phyloP scores from a whole-genome alignment of 2,797 vertebrate genomes.

The Clarias platycephalus region DNA sequence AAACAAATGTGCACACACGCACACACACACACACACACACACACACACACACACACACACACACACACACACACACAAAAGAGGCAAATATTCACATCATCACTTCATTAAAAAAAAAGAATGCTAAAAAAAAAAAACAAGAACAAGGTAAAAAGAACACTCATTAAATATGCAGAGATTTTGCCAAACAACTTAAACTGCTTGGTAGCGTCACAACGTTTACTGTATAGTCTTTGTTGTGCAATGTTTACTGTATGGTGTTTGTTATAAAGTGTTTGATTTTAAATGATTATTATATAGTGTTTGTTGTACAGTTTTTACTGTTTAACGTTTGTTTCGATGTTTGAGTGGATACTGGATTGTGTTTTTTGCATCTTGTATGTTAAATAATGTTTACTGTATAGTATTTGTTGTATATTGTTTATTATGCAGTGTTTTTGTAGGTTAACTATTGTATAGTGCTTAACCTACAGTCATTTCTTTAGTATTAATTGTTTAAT shows the following conservation, averaged over 20 bases:
- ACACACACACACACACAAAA: neutral
- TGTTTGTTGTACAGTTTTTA: neutral
- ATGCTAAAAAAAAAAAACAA: neutral
- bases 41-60: neutral
- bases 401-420: neutral
- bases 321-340: neutral
- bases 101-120: neutral
- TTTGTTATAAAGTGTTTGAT: neutral
- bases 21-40: conserved; percentile 9
- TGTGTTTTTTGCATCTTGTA: neutral
- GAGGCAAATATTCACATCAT: conserved; percentile 19
- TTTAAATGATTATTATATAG: neutral
- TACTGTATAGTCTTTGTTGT: neutral
- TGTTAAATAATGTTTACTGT: neutral
- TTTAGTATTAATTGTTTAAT: neutral
- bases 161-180: neutral
- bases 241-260: neutral
- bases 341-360: neutral
- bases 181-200: neutral
- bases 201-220: neutral
- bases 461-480: neutral
- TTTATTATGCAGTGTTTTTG: neutral
- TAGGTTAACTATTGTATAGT: neutral
- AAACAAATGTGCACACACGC: conserved; percentile 2
- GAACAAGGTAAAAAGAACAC: neutral